These are phyloP conservation scores for Falco naumanni DNA, from an alignment of 2,797 vertebrate genomes.

Conservation along the genomic window DNA sequence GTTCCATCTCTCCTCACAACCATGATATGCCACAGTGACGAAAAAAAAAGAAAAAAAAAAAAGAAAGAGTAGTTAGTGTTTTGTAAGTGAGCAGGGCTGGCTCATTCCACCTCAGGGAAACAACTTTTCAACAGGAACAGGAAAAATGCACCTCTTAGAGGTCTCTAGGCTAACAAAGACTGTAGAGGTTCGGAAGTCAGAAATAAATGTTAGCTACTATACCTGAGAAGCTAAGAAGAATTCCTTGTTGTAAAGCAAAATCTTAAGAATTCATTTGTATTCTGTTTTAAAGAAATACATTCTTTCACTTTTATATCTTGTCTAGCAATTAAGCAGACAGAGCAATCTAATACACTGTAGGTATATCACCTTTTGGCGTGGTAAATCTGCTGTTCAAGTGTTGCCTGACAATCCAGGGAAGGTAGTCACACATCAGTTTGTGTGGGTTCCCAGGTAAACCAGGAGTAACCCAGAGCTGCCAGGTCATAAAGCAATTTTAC, in stretches of 20 bases:
- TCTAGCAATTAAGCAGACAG: neutral
- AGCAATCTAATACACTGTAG: neutral
- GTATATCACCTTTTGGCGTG: neutral
- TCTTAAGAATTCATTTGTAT: neutral
- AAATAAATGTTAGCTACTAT: neutral
- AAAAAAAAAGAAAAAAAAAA: neutral
- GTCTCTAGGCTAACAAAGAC: neutral
- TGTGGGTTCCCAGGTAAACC: neutral
- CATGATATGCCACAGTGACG: neutral
- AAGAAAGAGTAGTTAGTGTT: neutral
- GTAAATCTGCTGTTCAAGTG: neutral
- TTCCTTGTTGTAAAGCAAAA: neutral
- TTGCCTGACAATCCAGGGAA: rapidly evolving
- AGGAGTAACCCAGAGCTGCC: neutral
- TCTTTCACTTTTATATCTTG: neutral
- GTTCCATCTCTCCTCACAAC: rapidly evolving
- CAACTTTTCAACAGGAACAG: neutral
- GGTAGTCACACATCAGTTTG: neutral
- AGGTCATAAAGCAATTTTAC: neutral
- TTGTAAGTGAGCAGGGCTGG: neutral
- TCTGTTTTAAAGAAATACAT: neutral
- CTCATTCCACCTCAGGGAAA: neutral
- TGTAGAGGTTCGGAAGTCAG: neutral
- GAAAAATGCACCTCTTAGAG: neutral
- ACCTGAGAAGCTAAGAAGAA: neutral